Evolutionary conservation across 2,797 vertebrate genomes (phyloP).

Genomic region (Paguma larvata): DNA sequence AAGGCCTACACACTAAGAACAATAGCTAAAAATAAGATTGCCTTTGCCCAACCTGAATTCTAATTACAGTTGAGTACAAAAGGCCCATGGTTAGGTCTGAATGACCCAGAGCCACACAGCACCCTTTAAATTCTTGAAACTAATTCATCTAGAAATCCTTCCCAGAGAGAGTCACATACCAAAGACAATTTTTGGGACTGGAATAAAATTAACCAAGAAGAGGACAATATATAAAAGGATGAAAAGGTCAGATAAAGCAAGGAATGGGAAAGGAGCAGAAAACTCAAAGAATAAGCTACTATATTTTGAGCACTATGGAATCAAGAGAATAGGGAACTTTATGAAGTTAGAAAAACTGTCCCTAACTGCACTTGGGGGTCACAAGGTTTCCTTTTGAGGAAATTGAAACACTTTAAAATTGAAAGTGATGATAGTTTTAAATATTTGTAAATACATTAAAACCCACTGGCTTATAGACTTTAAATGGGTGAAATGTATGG

Average conservation of each 20-base stretch:
- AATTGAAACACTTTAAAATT: neutral
- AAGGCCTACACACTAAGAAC: neutral
- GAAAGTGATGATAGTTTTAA: neutral
- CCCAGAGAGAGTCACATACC: neutral
- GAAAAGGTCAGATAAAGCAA: neutral
- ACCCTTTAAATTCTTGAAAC: neutral
- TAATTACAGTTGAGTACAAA: neutral
- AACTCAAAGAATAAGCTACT: neutral
- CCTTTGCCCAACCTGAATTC: neutral
- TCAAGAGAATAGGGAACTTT: neutral
- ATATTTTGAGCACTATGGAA: neutral
- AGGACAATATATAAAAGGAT: neutral
- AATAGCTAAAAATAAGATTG: neutral
- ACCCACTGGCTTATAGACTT: neutral
- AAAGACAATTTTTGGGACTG: neutral
- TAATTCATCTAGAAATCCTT: neutral
- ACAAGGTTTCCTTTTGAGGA: neutral
- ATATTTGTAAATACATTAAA: neutral
- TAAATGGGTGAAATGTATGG: neutral
- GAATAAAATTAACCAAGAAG: neutral
- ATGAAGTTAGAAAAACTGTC: neutral
- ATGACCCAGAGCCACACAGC: neutral
- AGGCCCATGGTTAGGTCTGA: neutral
- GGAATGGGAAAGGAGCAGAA: neutral
- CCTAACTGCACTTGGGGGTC: neutral